Evolutionary conservation across 2,113 vertebrate species (phyloP).

Genomic region (Scomber scombrus): DNA sequence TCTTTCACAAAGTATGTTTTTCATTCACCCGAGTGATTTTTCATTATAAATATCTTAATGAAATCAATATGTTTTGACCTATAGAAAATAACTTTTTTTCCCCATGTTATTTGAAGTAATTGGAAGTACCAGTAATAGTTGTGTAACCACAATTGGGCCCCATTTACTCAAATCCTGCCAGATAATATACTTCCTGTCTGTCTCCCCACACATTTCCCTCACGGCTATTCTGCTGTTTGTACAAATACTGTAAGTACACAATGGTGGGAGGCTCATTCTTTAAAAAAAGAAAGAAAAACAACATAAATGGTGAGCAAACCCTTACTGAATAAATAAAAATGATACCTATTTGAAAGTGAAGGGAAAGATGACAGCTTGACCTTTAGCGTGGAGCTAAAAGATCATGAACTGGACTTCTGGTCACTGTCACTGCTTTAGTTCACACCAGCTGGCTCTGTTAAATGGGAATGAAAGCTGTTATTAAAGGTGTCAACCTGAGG

Average conservation of each 20-base stretch:
- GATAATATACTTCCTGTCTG: not conserved
- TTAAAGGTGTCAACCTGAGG: not conserved
- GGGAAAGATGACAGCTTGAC: not conserved
- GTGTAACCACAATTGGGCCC: not conserved
- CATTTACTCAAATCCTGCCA: not conserved
- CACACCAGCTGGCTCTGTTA: not conserved
- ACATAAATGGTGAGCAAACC: not conserved
- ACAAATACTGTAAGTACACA: not conserved
- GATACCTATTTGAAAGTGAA: not conserved
- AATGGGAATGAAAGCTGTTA: not conserved
- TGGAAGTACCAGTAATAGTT: too few species aligned
- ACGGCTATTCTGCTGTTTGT: not conserved
- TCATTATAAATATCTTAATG: too few species aligned
- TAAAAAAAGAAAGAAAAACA: not conserved
- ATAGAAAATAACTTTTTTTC: not conserved
- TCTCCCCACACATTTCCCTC: not conserved
- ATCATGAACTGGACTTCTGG: not conserved
- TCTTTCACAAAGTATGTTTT: not conserved
- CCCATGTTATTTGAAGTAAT: not conserved
- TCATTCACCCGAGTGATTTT: not conserved
- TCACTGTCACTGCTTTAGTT: too few species aligned
- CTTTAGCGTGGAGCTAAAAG: not conserved
- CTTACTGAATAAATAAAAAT: not conserved
- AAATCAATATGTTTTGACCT: too few species aligned
- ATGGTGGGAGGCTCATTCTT: not conserved